Base-by-base conservation (phyloP, 2,113 vertebrate species). In the Labeo rohita region DNA sequence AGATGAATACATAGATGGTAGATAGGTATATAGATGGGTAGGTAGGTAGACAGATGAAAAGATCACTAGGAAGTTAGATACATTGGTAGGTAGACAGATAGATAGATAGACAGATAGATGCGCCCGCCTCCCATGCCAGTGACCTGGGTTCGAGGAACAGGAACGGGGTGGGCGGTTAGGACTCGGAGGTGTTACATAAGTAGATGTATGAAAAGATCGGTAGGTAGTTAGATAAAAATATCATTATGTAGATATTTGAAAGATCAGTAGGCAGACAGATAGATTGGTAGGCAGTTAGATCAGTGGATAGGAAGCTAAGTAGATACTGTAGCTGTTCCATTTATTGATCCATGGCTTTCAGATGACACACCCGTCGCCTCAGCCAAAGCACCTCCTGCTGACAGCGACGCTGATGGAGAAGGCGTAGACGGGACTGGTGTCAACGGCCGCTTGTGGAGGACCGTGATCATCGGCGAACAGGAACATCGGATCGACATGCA, bases 401-500 rank as follows among this genome's bases (percentile, higher is more conserved):
- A 95, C 39, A 95, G 95, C 0, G 95, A 96, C 0, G 96, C 95
- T 28, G 92, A 96, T 0, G 95, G 94, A 36, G 96, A 96, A 0
- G 93, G 94, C 0, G 85, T 88, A 0, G 96, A 96, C 0, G 96
- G 96, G n/a, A 89, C 94, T 0, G 91, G 94, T 0, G 93, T 95
- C 72, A 98, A 97, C 0, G 97, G 97, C 0, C 95, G 97, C 0
- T 93, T 99, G 82, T 99, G 98, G 98, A 96, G 98, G 59, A 97
- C 97, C 0, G 97, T 99, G 81, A 96, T 99, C 89, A 98, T 99
- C 0, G 98, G 98, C 0, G 98, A 99, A 52, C 98, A 99, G 91
- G 98, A 99, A 76, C 98, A 99, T 87, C 95, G 98, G 1, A 99
- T 99, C 0, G 97, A 99, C 91, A 97, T 99, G 89, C 97, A 98